These are phyloP conservation scores for Microplitis manilae DNA, from an alignment of 2,888 invertebrate species.

Conservation along the genomic window DNA sequence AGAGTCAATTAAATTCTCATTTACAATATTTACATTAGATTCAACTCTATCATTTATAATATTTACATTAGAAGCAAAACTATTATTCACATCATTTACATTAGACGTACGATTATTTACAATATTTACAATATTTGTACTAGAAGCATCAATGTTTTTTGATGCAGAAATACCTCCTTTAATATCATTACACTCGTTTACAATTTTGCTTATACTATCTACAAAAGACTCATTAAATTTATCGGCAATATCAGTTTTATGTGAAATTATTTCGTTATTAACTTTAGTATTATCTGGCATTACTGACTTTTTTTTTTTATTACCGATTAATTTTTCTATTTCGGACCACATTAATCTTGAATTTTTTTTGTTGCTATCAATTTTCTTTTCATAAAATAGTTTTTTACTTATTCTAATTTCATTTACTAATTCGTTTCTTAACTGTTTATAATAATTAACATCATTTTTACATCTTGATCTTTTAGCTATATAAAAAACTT, in stretches of 20 bases:
- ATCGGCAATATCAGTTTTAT: slow-evolving; percentile 2
- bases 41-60: background rate
- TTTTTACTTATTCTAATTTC: background rate
- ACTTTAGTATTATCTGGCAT: background rate
- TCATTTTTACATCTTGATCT: background rate
- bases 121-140: no score
- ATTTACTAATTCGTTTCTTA: background rate
- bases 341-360: background rate
- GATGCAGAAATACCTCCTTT: no score
- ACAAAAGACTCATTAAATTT: background rate
- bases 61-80: background rate
- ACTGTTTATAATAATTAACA: background rate
- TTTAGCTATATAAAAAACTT: background rate
- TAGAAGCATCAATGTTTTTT: no score
- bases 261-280: background rate
- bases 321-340: background rate
- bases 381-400: background rate
- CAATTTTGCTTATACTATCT: background rate
- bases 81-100: background rate
- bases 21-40: slow-evolving; percentile 9
- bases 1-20: background rate
- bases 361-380: background rate
- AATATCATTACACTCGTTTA: no score
- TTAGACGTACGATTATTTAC: background rate
- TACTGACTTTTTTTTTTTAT: background rate